Evolutionary conservation across 2,113 vertebrate genomes (phyloP).

Genomic region (Sinocyclocheilus anophthalmus): DNA sequence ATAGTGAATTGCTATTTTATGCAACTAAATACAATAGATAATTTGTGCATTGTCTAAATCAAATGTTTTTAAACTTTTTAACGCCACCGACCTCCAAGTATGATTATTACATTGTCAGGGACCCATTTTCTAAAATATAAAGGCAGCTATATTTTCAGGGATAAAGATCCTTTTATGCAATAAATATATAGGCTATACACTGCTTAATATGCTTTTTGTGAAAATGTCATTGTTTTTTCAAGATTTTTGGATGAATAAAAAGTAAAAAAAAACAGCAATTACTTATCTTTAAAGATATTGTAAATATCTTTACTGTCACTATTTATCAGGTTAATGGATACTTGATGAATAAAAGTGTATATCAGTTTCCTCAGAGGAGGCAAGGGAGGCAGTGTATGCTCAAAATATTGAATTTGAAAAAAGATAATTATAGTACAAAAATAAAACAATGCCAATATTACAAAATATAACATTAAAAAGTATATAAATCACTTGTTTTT

Average conservation of each 20-base stretch:
- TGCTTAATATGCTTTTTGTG: not conserved
- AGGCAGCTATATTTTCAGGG: not conserved
- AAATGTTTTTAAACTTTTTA: not conserved
- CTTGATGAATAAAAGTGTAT: not conserved
- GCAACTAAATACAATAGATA: not conserved
- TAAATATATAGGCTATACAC: too few species aligned
- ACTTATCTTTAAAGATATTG: not conserved
- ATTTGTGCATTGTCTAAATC: not conserved
- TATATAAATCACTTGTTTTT: too few species aligned
- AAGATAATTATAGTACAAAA: too few species aligned
- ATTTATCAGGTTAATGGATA: not conserved
- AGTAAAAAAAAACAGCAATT: not conserved
- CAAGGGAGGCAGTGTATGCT: not conserved
- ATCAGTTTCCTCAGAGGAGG: too few species aligned
- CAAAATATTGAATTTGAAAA: not conserved
- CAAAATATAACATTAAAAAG: too few species aligned
- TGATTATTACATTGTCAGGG: not conserved
- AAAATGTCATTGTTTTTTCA: not conserved
- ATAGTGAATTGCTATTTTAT: not conserved
- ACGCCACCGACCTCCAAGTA: not conserved
- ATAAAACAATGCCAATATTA: not conserved
- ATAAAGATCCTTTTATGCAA: too few species aligned
- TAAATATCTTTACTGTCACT: not conserved
- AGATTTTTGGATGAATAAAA: not conserved
- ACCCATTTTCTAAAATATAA: not conserved